These are phyloP conservation scores for Drosophila dives DNA, from an alignment of 2,888 invertebrate genomes.

Conservation along the genomic window DNA sequence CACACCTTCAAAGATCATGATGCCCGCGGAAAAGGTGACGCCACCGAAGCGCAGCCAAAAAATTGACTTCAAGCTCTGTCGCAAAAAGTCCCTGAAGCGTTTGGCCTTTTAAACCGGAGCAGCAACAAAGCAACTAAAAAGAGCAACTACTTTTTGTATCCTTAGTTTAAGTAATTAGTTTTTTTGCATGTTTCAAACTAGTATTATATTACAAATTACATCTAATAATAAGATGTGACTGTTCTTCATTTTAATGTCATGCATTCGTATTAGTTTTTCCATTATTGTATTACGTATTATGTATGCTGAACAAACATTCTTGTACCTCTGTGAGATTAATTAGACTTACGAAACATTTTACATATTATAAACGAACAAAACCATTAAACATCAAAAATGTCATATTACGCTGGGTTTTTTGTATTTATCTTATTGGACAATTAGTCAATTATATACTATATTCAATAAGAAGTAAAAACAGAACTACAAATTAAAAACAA, in stretches of 20 bases:
- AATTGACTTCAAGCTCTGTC: slow-evolving; percentile 57
- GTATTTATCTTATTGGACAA: background rate
- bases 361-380: slow-evolving; percentile 26
- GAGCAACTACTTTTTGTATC: slow-evolving; percentile 16
- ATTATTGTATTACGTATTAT: slow-evolving; percentile 25
- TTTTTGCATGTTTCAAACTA: slow-evolving; percentile 43
- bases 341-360: slow-evolving; percentile 58
- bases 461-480: background rate
- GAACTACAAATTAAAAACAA: background rate
- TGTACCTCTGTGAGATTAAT: slow-evolving; percentile 74
- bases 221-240: slow-evolving; percentile 19
- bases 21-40: slow-evolving; percentile 58
- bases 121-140: slow-evolving; percentile 1
- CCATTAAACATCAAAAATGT: slow-evolving; percentile 17
- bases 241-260: slow-evolving; percentile 33
- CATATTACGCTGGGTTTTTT: too few relatives aligned
- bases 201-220: slow-evolving; percentile 36
- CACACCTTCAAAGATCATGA: slow-evolving; percentile 78
- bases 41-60: slow-evolving; percentile 63
- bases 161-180: slow-evolving; percentile 30
- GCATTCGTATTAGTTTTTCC: slow-evolving; percentile 5
- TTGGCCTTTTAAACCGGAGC: slow-evolving; percentile 52
- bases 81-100: slow-evolving; percentile 71
- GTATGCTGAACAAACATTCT: slow-evolving; percentile 60
- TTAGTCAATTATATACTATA: background rate